Base-by-base conservation (phyloP, 2,888 invertebrate species). In the Cataglyphis rosenhaueri region DNA sequence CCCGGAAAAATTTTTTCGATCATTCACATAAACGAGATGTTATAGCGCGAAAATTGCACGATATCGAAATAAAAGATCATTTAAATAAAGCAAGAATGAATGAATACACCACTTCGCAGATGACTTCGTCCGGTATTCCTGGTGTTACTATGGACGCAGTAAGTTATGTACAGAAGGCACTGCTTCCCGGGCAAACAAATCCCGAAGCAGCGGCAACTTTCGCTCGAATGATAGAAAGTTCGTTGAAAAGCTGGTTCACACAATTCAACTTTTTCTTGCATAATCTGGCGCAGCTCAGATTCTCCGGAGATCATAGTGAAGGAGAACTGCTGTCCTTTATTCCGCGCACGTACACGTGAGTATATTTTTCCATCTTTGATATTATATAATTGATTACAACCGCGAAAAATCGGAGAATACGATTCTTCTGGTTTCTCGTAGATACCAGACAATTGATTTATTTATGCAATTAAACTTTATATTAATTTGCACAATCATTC, bases 201-300 rank as follows among this genome's bases (percentile, higher is more conserved):
- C 97, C 98, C 0, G 99, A 99, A 95, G 99, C 99, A 0, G 98
- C 98, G 2, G 98, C 98, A n/a, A 97, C 97, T 83, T 99, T 99
- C 95, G 98, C 99, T 0, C 95, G 98, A 85, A 97, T 99, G 96
- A 99, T 99, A 94, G 98, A 99, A 94, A 98, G 98, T 92, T 98
- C 99, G 65, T 95, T 99, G 84, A 98, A 98, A 95, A 97, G 97
- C 48, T 97, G 97, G 96, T 99, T 99, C 93, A 99, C 99, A 0
- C 99, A 99, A 85, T 97, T 99, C 92, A 99, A 99, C 95, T 99
- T 99, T 95, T 99, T 99, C 95, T 95, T 99, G 71, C 99, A 99
- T 95, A 99, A 99, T 94, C 95, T 99, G 93, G 99, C 99, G 1
- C 99, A 99, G 94, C 95, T 99, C 92, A 96, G 98, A 88, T 99